Percentiles rank a stretch among this genome's conserved stretches.
Conservation (phyloP, 2,113 vertebrate genomes). For the Leucopsar rothschildi region DNA sequence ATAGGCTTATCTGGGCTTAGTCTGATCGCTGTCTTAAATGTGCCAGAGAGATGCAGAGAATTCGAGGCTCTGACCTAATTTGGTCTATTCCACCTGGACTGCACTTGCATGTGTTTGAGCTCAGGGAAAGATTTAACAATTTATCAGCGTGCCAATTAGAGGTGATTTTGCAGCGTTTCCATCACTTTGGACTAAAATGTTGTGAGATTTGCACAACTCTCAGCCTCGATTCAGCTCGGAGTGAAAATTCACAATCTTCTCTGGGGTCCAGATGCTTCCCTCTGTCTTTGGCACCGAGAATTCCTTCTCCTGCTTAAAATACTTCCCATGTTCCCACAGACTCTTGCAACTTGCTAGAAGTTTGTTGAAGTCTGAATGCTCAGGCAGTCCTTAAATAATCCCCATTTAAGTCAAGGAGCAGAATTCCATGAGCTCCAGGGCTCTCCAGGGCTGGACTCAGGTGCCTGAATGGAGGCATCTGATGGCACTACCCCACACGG, state of each 20-base stretch:
- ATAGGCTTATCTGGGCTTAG: neutral
- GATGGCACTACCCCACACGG: neutral
- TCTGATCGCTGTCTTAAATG: neutral
- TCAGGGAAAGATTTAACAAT: neutral
- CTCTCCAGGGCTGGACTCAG: neutral
- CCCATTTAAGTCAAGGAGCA: neutral
- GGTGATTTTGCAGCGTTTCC: neutral
- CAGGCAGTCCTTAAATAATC: neutral
- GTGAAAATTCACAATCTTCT: conserved; percentile 1
- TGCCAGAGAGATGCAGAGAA: neutral
- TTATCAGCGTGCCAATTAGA: neutral
- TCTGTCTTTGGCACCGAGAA: neutral
- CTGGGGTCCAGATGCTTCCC: neutral
- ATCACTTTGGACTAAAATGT: neutral
- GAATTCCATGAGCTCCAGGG: neutral
- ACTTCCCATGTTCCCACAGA: neutral
- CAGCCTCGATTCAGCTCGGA: neutral
- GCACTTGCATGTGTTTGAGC: neutral
- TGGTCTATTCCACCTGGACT: neutral
- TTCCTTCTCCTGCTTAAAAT: conserved; percentile 17
- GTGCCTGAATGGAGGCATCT: neutral
- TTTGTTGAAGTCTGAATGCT: neutral
- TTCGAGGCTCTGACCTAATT: conserved; percentile 20
- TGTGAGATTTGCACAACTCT: conserved; percentile 16
- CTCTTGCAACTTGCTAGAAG: neutral